Evolutionary conservation across 2,113 vertebrate species (phyloP), one percentile per base, ranked within the genome.

Genomic region (Perca schrenkii): DNA sequence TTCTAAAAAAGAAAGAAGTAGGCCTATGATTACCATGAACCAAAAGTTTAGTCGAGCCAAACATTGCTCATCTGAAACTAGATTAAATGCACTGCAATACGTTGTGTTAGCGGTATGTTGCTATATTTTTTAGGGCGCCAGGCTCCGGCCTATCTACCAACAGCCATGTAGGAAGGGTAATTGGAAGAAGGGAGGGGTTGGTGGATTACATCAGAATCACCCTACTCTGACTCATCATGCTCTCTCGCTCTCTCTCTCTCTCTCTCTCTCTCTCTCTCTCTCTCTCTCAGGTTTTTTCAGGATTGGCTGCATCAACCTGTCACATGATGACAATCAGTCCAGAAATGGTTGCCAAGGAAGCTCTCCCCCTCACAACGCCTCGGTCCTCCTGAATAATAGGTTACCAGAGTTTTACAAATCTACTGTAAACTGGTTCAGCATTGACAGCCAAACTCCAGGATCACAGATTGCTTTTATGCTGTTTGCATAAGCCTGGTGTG

Each of bases 161-260:
- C 46, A 69, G 80, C 65, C 68, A 28, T 11, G 56, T 25, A 52
- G 70, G 67, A 60, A 63, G 50, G n/a, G 49, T 49, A 62, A 28
- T 4, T 54, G 72, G 80, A 43, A 70, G 56, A 53, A 75, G 69
- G 86, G 86, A 85, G 79, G 64, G 82, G 72, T 58, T 70, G 76
- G 40, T 68, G 11, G 89, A 87, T 92, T 90, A 89, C 88, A 25
- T 94, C 90, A 89, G 88, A 89, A 77, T 87, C 89, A 88, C 65
- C 81, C 82, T 86, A 71, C 62, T 88, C 75, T 93, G 92, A 93
- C 77, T 93, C 92, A 91, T 89, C 92, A 84, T 17, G n/a, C 43
- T 74, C 67, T 40, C 64, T 36, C 56, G 36, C 3, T 28, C 66
- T 61, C 68, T 36, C 66, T 17, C 71, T 50, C 62, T 12, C 67